Conservation (phyloP, 2,797 vertebrate genomes). For the Champsocephalus gunnari region DNA sequence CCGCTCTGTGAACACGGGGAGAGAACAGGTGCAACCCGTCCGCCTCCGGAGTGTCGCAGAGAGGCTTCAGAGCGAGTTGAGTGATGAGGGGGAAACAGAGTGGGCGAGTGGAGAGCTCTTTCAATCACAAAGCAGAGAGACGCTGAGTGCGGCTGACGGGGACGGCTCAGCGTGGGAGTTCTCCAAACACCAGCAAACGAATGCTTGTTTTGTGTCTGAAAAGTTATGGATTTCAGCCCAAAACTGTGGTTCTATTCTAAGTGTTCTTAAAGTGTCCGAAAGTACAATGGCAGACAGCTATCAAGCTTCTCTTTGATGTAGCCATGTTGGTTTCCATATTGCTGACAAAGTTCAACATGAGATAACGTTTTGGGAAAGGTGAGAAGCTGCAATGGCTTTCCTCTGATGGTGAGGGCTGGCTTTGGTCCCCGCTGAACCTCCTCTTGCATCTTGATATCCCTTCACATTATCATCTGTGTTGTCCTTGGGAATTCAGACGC, state of each 20-base stretch:
- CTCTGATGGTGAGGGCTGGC: no score
- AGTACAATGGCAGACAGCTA: no score
- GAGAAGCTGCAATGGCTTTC: no score
- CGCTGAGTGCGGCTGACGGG: conserved; percentile 35
- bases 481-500: no score
- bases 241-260: background rate
- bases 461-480: no score
- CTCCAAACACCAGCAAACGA: conserved; percentile 8
- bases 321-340: no score
- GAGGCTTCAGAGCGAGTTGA: conserved; percentile 39
- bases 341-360: no score
- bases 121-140: conserved; percentile 32
- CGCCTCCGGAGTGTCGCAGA: conserved; percentile 27
- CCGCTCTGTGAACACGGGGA: conserved; percentile 54
- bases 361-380: no score
- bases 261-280: background rate
- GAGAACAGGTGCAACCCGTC: conserved; percentile 65
- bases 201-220: background rate
- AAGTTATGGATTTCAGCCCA: conserved; percentile 8
- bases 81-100: conserved; percentile 34
- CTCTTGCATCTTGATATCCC: no score
- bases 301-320: no score
- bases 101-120: conserved; percentile 51
- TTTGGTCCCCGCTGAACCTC: no score
- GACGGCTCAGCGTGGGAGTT: conserved; percentile 31